Conservation (phyloP, 2,797 vertebrate genomes). For the Epinephelus coioides region DNA sequence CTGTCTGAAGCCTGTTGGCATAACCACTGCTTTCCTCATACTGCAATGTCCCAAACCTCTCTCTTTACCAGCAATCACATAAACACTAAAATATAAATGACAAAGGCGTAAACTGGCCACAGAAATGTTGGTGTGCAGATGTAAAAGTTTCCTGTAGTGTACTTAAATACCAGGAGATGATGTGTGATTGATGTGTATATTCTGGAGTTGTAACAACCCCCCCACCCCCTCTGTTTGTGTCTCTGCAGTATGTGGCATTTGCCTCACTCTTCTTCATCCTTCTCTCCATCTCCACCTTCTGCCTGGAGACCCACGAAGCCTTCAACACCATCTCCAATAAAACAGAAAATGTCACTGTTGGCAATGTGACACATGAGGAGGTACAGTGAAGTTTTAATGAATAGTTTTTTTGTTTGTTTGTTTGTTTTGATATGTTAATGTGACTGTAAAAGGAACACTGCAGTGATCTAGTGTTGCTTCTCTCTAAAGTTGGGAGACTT, state of each 20-base stretch:
- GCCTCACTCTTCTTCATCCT: slow-evolving; percentile 98
- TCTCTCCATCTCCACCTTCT: slow-evolving; percentile 99
- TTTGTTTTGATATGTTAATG: neutral
- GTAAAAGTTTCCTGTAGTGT: slow-evolving; percentile 13
- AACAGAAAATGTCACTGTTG: slow-evolving; percentile 93
- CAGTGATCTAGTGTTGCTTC: neutral
- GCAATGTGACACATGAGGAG: slow-evolving; percentile 92
- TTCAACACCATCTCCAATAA: slow-evolving; percentile 99
- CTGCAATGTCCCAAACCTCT: slow-evolving; percentile 71
- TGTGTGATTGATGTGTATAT: neutral
- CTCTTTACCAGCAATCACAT: slow-evolving; percentile 2
- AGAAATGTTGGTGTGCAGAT: neutral
- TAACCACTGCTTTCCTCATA: slow-evolving; percentile 31
- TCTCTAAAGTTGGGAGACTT: neutral
- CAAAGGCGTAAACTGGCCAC: neutral
- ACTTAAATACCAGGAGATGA: neutral
- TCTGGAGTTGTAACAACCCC: slow-evolving; percentile 9
- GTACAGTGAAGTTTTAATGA: slow-evolving; percentile 55
- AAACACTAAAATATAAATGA: slow-evolving; percentile 24
- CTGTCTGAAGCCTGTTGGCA: slow-evolving; percentile 59
- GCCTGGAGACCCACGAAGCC: slow-evolving; percentile 97
- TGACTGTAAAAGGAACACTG: neutral
- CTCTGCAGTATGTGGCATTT: slow-evolving; percentile 95
- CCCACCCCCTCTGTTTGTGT: slow-evolving; percentile 63
- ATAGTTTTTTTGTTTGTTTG: neutral